These are phyloP conservation scores for Xerus inauris DNA, from an alignment of 2,113 vertebrate species.

Conservation along the genomic window DNA sequence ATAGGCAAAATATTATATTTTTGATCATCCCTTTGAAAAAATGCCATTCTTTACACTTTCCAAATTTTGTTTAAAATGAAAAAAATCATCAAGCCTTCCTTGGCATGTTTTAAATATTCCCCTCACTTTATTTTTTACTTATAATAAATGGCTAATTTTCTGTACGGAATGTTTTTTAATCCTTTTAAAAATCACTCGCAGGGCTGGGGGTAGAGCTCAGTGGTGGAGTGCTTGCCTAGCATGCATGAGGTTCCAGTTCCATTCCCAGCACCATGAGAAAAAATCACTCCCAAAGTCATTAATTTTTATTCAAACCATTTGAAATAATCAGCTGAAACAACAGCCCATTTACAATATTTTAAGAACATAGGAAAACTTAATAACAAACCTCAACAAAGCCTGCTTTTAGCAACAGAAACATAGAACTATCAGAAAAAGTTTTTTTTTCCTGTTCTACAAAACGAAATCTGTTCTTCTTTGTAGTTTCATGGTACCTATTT, in stretches of 20 bases:
- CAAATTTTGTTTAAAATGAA: neutral
- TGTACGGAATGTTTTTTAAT: constrained; percentile 8
- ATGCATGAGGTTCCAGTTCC: neutral
- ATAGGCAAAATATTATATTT: neutral
- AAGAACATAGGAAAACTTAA: constrained; percentile 17
- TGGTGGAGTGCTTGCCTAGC: neutral
- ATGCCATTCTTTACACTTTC: neutral
- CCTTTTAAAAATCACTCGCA: constrained; percentile 14
- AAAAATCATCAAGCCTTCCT: neutral
- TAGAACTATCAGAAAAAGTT: neutral
- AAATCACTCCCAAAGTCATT: neutral
- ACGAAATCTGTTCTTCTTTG: constrained; percentile 32
- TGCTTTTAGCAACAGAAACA: constrained; percentile 13
- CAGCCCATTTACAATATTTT: neutral
- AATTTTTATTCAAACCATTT: constrained; percentile 6
- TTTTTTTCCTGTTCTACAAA: neutral
- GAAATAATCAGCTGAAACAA: neutral
- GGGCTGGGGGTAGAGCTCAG: neutral
- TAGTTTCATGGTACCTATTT: neutral
- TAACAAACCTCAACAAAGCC: neutral
- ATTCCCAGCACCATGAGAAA: neutral
- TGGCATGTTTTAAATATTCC: neutral
- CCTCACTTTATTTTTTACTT: neutral
- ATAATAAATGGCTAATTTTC: constrained; percentile 48
- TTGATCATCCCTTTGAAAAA: constrained; percentile 14